Percentiles rank a stretch among this genome's conserved stretches.
Evolutionary conservation across 2,113 vertebrate species (phyloP).

Genomic region (Struthidea cinerea): DNA sequence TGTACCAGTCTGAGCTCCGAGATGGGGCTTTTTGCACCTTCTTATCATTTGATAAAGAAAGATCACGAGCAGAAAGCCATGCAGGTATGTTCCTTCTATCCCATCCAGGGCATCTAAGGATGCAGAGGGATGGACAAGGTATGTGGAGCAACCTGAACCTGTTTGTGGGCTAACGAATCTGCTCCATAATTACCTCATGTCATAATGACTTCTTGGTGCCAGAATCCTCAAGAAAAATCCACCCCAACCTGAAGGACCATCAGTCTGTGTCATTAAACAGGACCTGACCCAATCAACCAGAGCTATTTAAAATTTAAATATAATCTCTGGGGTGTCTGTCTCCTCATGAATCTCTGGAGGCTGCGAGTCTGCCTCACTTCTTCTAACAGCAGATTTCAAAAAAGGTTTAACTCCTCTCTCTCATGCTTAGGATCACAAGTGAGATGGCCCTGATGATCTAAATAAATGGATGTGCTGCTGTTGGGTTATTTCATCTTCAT

Average conservation of each 20-base stretch:
- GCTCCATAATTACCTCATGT: not conserved
- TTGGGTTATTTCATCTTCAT: not conserved
- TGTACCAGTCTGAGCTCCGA: not conserved
- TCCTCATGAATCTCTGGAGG: not conserved
- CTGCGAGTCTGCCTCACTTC: not conserved
- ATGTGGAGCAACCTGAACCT: not conserved
- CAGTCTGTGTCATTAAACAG: not conserved
- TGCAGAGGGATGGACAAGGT: not conserved
- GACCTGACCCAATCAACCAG: not conserved
- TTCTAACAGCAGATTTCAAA: not conserved
- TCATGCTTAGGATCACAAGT: not conserved
- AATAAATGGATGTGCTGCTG: not conserved
- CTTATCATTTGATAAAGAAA: not conserved
- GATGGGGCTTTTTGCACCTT: not conserved
- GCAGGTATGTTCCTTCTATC: not conserved
- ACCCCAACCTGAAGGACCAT: not conserved
- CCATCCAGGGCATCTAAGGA: not conserved
- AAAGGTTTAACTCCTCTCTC: not conserved
- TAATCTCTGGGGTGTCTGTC: not conserved
- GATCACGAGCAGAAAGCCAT: not conserved
- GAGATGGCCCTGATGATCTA: not conserved
- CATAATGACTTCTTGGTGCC: not conserved
- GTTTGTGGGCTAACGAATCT: not conserved
- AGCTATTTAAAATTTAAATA: not conserved
- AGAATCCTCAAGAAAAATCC: not conserved